Conservation (phyloP, 2,113 vertebrate genomes). For the Sebastes schlegelii region DNA sequence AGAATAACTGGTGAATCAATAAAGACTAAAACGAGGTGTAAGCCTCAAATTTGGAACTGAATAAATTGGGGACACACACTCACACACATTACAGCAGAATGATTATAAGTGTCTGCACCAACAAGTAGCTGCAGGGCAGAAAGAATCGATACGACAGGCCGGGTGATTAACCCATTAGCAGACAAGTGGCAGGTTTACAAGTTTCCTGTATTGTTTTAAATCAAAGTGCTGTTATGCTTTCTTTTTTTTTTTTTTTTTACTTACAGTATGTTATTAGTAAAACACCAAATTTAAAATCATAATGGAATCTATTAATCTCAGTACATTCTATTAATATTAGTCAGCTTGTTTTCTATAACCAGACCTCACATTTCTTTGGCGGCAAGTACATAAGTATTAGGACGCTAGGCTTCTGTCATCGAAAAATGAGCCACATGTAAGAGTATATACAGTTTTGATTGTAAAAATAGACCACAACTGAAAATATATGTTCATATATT, state of each 20-base stretch:
- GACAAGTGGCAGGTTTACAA: neutral
- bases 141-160: slow-evolving; percentile 10
- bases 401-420: neutral
- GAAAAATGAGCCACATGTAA: neutral
- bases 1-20: neutral
- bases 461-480: neutral
- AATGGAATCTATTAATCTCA: neutral
- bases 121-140: slow-evolving; percentile 1
- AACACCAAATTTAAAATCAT: neutral
- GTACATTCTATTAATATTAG: neutral
- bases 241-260: neutral
- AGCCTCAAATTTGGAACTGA: neutral
- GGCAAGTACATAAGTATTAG: too few species aligned
- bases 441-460: neutral
- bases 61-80: neutral
- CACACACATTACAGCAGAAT: neutral
- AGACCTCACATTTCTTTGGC: too few species aligned
- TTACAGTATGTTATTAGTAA: neutral
- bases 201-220: neutral
- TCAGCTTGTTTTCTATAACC: neutral
- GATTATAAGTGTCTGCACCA: neutral
- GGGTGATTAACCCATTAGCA: slow-evolving; percentile 16
- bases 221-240: neutral
- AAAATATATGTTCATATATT: neutral
- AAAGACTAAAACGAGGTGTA: neutral